Percentiles rank a stretch among this genome's conserved stretches.
phyloP scores from a whole-genome alignment of 2,888 invertebrate species.

The Gastrophysa polygoni region DNA sequence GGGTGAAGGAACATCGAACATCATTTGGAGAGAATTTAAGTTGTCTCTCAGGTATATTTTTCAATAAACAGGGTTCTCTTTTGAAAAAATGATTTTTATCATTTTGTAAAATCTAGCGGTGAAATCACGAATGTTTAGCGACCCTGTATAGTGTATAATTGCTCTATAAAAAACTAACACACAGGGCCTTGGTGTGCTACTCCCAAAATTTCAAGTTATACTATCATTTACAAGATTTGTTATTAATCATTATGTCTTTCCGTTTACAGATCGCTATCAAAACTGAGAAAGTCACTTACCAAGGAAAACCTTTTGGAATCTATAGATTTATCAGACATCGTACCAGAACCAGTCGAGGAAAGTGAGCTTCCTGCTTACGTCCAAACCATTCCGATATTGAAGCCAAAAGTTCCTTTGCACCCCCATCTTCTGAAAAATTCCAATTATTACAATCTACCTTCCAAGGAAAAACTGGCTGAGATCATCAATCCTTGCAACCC shows the following conservation, averaged over 20 bases:
- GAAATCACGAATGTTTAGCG: too few species aligned
- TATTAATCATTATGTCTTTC: neutral
- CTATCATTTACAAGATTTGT: too few species aligned
- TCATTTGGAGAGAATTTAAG: too few species aligned
- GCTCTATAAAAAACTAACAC: too few species aligned
- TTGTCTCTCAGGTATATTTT: too few species aligned
- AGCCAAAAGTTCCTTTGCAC: neutral
- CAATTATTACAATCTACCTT: slow-evolving; percentile 35
- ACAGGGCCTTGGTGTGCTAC: too few species aligned
- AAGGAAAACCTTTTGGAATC: slow-evolving; percentile 20
- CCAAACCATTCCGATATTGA: slow-evolving; percentile 6
- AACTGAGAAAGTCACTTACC: slow-evolving; percentile 10
- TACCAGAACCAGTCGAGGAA: slow-evolving; percentile 6
- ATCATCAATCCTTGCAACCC: slow-evolving; percentile 44
- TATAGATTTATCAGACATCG: slow-evolving; percentile 4
- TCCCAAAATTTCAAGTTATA: too few species aligned
- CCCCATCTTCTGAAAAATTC: slow-evolving; percentile 22
- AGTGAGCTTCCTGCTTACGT: slow-evolving; percentile 22
- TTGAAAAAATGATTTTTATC: too few species aligned
- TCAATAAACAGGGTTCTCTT: too few species aligned
- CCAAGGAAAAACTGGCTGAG: slow-evolving; percentile 40
- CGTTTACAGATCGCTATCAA: slow-evolving; percentile 14
- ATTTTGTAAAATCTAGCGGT: too few species aligned
- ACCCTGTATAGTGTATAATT: too few species aligned
- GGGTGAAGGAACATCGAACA: too few species aligned